Evolutionary conservation across 2,113 vertebrate species (phyloP), one percentile per base, ranked within the genome.

Genomic region (Lepus americanus): DNA sequence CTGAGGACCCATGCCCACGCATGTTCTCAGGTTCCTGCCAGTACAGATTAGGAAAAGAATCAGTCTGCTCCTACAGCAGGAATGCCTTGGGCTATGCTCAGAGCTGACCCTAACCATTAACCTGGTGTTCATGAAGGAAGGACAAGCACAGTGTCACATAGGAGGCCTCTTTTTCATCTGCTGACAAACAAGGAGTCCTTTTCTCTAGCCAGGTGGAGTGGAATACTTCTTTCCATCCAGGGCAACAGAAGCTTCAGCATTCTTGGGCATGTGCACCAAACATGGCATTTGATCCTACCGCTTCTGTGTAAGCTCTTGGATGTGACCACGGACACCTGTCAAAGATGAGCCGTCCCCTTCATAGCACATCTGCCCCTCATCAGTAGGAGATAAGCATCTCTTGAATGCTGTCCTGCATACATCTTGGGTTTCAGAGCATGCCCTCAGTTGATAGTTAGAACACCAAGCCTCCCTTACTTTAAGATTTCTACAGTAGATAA

Each of bases 1-100:
- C 16, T 80, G 51, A 70, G 87, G 67, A 44, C 59, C 63, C 61
- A 69, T 39, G 88, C 73, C 27, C 49, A 94, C 9, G 1, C 19
- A 29, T 39, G 36, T 81, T 84, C 72, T 94, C 27, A 76, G 59
- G 76, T 66, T 87, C 81, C 64, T 92, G 29, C 31, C 70, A 70
- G 33, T 25, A 74, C 66, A 66, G 51, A 76, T 66, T 64, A 67
- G 22, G 22, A 77, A 74, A 86, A 80, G 64, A 74, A 72, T 12
- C 70, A 79, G 55, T 70, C 55, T 84, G 51, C 16, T 59, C n/a
- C 67, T 77, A 4, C n/a, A n/a, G 29, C 23, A 51, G 31, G n/a
- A 9, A 81, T 33, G 61, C 13, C 25, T 79, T 49, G 49, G 22
- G 13, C 44, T 83, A 16, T 81, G 25, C 61, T 72, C 23, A 90